Evolutionary conservation across 2,888 invertebrate species (phyloP), one percentile per base, ranked within the genome.

Genomic region (Coecobrya sp.): DNA sequence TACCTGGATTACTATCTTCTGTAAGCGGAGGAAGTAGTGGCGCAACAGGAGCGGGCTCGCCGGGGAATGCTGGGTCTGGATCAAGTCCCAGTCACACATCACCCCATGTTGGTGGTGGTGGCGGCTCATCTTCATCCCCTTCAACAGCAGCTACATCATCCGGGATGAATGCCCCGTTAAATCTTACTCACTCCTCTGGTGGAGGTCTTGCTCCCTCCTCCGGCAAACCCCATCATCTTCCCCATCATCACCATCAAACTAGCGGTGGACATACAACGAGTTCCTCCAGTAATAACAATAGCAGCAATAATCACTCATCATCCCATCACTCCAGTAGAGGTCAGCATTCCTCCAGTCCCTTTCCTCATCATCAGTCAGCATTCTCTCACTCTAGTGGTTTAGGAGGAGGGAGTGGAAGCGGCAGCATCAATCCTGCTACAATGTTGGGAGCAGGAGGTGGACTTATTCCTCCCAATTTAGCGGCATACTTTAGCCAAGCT

Each of bases 1-100:
- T 97, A 95, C 97, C 97, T 94, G 97, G 97, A 95, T 96, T 96
- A 88, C 92, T 94, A 85, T 93, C 93, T 11, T 91, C 92, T 27
- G 90, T 89, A 16, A 84, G 92, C 62, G 65, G 84, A 49, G 73
- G 85, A 22, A 84, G 92, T 76, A 52, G 84, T 79, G 73, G 85
- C 5, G 73, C 76, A 62, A 49, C 73, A 55, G 89, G 88, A 36
- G 52, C 42, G 45, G 86, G 62, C 1, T 70, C 68, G 4, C 59
- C 70, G 36, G 65, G 91, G 52, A 79, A 79, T 42, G 76, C 76
- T 82, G 92, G 79, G 36, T 4, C 88, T 68, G 92, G 87, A 49
- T 92, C 92, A 27, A 92, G 89, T 49, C 91, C 89, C 87, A 87
- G 90, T 87, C 93, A 87, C 91, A 87, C 81, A 82, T 91, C 89